Evolutionary conservation across 2,888 invertebrate genomes (phyloP).

Genomic region (Acleris cristana): DNA sequence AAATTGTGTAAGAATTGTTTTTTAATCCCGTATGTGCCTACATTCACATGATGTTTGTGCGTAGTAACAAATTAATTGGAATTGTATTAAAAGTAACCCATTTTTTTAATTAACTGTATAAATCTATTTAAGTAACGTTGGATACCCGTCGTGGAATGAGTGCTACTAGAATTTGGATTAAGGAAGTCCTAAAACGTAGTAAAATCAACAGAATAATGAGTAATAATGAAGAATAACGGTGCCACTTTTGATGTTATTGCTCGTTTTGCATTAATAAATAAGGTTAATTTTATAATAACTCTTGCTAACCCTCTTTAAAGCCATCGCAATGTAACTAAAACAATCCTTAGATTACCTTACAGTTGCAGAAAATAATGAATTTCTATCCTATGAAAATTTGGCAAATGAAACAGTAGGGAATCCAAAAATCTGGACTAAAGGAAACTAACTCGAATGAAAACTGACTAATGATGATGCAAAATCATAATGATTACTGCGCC

Average conservation of each 20-base stretch:
- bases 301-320: too few species aligned
- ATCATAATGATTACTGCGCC: too few species aligned
- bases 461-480: too few species aligned
- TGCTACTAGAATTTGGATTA: constrained; percentile 10
- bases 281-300: too few species aligned
- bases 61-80: constrained; percentile 35
- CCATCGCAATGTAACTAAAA: too few species aligned
- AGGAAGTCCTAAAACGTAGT: constrained; percentile 3
- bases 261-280: too few species aligned
- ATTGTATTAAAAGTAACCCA: constrained; percentile 11
- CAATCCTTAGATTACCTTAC: too few species aligned
- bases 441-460: too few species aligned
- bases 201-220: background rate
- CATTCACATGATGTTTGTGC: constrained; percentile 40
- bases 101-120: constrained; percentile 4
- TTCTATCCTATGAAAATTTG: too few species aligned
- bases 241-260: background rate
- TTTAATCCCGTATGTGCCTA: constrained; percentile 51
- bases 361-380: too few species aligned
- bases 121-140: constrained; percentile 6
- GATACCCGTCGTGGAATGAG: constrained; percentile 11
- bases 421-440: too few species aligned
- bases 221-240: background rate
- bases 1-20: constrained; percentile 40
- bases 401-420: too few species aligned